Base-by-base conservation (phyloP, 2,888 invertebrate genomes). In the Lepidocyrtoides sp. region DNA sequence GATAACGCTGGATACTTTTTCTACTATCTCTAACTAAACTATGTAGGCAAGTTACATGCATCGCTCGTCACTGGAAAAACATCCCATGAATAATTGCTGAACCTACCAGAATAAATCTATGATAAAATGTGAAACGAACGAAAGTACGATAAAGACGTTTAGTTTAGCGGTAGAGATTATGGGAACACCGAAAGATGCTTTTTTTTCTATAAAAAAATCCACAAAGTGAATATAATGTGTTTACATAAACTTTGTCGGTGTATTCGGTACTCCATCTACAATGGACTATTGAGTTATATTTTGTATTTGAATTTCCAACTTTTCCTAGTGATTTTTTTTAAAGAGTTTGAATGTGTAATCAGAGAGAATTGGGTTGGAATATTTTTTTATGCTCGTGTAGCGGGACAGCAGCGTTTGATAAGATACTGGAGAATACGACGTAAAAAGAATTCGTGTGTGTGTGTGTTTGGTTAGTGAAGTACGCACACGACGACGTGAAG, bases 21-120 rank as follows among this genome's bases (percentile, higher is more conserved):
- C n/a, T n/a, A n/a, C n/a, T n/a, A n/a, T n/a, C n/a, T n/a, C n/a
- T n/a, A n/a, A n/a, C n/a, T n/a, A n/a, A n/a, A n/a, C n/a, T n/a
- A n/a, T n/a, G n/a, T n/a, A n/a, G n/a, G n/a, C n/a, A n/a, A n/a
- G n/a, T n/a, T n/a, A n/a, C n/a, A n/a, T n/a, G n/a, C n/a, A n/a
- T n/a, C n/a, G n/a, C n/a, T n/a, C n/a, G n/a, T n/a, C n/a, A 17
- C 54, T 54, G 54, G 14, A 69, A 69, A 69, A 36, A 17, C n/a
- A 41, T 10, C 17, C 41, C 69, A 69, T 69, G 69, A 69, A 69
- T 69, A 69, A 69, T 69, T 36, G 69, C 32, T n/a, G 36, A 69
- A 69, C 8, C 29, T 41, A 17, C 36, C 12, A 60, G 26, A 60
- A 60, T 10, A 60, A 69, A 48, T 48, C 3, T n/a, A 48, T 48